These are phyloP conservation scores for Lanius ludovicianus DNA, from an alignment of 2,113 vertebrate species.

Conservation along the genomic window DNA sequence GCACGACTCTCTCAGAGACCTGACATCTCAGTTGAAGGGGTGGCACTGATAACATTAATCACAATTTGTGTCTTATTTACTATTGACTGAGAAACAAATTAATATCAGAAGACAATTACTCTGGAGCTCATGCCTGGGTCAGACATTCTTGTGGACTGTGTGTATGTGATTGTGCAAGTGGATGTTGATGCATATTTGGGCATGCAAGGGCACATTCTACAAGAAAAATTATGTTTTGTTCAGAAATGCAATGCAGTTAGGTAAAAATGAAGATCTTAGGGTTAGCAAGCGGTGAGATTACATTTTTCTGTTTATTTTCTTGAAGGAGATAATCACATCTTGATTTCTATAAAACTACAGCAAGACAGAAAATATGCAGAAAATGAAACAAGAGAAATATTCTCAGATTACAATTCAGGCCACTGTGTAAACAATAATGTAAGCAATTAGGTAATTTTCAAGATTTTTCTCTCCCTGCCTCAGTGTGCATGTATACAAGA, in stretches of 20 bases:
- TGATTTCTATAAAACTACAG: neutral
- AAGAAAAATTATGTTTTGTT: neutral
- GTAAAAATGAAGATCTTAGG: neutral
- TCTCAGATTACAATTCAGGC: neutral
- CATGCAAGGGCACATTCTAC: neutral
- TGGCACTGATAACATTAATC: neutral
- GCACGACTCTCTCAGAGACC: neutral
- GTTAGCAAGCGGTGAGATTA: neutral
- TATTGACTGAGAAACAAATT: neutral
- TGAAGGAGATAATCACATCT: neutral
- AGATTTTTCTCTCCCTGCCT: neutral
- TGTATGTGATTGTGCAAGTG: neutral
- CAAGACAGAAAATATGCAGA: neutral
- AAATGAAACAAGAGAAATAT: neutral
- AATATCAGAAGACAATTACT: neutral
- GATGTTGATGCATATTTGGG: neutral
- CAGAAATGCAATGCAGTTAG: neutral
- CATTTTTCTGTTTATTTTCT: neutral
- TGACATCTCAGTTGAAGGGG: neutral
- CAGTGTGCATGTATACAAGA: neutral
- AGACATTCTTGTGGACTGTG: neutral
- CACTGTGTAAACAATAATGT: neutral
- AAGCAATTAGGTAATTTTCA: neutral
- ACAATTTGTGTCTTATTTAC: neutral
- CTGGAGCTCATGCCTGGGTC: neutral